Evolutionary conservation across 2,888 invertebrate species (phyloP).

Genomic region (Auanema sp.): DNA sequence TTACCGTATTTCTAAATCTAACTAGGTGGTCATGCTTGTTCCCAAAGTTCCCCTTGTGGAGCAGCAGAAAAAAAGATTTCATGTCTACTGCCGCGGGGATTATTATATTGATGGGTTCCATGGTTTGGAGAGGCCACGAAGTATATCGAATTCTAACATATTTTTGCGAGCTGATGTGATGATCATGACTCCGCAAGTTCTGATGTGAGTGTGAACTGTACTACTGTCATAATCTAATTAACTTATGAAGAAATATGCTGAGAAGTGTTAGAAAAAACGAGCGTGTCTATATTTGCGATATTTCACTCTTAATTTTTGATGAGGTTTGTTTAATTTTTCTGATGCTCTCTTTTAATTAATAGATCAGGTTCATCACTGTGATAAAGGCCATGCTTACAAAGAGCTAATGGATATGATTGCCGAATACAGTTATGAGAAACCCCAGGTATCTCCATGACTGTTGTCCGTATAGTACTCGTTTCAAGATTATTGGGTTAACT

Average conservation of each 20-base stretch:
- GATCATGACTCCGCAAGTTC: conserved; percentile 55
- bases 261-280: conserved; percentile 45
- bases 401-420: conserved; percentile 23
- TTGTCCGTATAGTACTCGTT: neutral
- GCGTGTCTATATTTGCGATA: conserved; percentile 51
- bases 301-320: conserved; percentile 58
- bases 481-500: conserved; percentile 16
- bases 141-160: conserved; percentile 24
- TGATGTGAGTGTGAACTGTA: conserved; percentile 32
- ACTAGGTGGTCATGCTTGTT: conserved; percentile 49
- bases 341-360: neutral
- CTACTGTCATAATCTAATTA: too few relatives aligned
- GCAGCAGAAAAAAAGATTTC: conserved; percentile 48
- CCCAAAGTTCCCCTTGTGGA: conserved; percentile 60
- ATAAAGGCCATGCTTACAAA: conserved; percentile 35
- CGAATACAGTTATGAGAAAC: conserved; percentile 28
- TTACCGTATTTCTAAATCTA: neutral
- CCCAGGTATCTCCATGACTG: conserved; percentile 24
- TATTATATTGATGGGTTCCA: conserved; percentile 44
- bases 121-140: conserved; percentile 42
- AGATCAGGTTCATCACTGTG: conserved; percentile 31
- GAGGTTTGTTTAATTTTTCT: conserved; percentile 53
- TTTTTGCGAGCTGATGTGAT: conserved; percentile 41
- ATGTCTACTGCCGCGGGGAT: conserved; percentile 27
- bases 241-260: conserved; percentile 49